Evolutionary conservation across 2,888 invertebrate species (phyloP), one percentile per base, ranked within the genome.

Genomic region (Ceraclea dissimilis): DNA sequence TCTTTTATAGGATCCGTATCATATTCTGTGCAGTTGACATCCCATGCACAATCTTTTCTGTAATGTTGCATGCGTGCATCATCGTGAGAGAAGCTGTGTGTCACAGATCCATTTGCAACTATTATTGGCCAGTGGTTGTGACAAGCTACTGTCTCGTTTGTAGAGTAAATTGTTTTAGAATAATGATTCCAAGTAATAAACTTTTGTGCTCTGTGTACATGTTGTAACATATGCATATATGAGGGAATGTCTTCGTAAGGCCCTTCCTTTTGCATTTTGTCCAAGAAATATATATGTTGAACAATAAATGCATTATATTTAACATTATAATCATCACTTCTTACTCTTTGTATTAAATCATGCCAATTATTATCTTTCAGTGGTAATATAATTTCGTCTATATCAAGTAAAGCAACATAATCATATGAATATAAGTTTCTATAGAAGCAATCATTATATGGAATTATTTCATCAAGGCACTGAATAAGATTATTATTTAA

Each of bases 361-460:
- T 79, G 77, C 93, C 94, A 96, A 60, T 81, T 80, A 13, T 69
- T 69, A 66, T 84, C 83, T 64, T 84, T 81, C 64, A 88, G 75
- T 8, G 95, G 95, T 84, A 96, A 91, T 64, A 96, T 93, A 56
- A 94, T 89, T 73, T 96, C 95, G 73, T 96, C 95, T 63, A 93
- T 88, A 70, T 96, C 96, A 52, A 95, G 78, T 57, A 95, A 76
- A 17, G 90, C 90, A 52, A 94, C 86, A 74, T 90, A 93, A 62
- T 89, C 84, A 72, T 93, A 94, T 63, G 86, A 81, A 70, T 93
- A 90, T 76, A 94, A 83, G 69, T 94, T 90, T 69, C 91, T 87
- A 75, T 95, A 95, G 52, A 96, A 80, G 68, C 96, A 96, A 72
- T 96, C 96, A 72, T 96, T 96, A 78, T 95, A 96, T 13, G 95